phyloP scores from a whole-genome alignment of 2,888 invertebrate genomes.

The Charanyca ferruginea region DNA sequence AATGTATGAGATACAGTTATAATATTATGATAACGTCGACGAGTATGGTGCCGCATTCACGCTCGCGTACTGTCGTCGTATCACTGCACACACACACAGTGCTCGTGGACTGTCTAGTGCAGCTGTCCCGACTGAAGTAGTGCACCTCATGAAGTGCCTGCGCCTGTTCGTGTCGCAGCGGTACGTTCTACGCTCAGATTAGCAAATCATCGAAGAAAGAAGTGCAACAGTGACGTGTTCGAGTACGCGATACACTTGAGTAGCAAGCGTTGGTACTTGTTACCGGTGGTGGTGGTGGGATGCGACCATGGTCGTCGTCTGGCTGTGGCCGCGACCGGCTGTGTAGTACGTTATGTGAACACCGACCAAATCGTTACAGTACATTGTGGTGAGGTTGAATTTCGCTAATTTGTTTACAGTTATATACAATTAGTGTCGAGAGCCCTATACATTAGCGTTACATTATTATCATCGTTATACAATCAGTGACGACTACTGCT shows the following conservation, averaged over 20 bases:
- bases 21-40: constrained; percentile 30
- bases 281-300: too few relatives aligned
- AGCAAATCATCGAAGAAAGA: neutral
- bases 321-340: too few relatives aligned
- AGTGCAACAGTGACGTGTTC: constrained; percentile 8
- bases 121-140: too few relatives aligned
- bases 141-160: too few relatives aligned
- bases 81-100: constrained; percentile 2
- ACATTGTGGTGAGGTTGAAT: constrained; percentile 40
- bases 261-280: too few relatives aligned
- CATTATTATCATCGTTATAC: constrained; percentile 25
- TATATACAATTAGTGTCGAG: constrained; percentile 41
- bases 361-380: constrained; percentile 20
- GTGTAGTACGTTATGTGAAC: constrained; percentile 10
- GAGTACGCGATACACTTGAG: constrained; percentile 3
- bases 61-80: too few relatives aligned
- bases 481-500: constrained; percentile 17
- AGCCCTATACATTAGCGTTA: constrained; percentile 1
- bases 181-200: neutral
- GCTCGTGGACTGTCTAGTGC: neutral
- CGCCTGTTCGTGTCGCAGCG: too few relatives aligned
- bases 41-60: constrained; percentile 12
- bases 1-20: constrained; percentile 56
- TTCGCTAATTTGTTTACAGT: constrained; percentile 51
- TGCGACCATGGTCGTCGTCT: too few relatives aligned